Evolutionary conservation across 2,113 vertebrate species (phyloP).

Genomic region (Colinus virginianus): DNA sequence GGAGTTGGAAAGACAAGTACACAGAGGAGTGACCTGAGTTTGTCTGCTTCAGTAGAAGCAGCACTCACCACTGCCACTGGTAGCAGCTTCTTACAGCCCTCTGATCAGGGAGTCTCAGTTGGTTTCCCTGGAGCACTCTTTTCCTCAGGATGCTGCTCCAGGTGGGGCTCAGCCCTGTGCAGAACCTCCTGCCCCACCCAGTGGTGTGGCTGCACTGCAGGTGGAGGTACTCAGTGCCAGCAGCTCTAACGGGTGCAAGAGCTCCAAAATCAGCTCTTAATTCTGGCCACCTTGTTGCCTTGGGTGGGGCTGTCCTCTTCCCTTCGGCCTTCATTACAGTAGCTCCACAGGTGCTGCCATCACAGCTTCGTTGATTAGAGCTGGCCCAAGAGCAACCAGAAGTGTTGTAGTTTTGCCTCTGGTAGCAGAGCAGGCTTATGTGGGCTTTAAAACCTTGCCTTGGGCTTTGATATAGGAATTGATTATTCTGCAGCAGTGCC

Average conservation of each 20-base stretch:
- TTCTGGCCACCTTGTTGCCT: background rate
- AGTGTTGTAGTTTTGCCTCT: background rate
- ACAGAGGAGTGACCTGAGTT: background rate
- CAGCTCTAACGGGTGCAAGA: background rate
- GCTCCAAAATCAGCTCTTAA: background rate
- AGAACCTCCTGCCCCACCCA: background rate
- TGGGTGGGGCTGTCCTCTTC: background rate
- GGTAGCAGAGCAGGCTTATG: background rate
- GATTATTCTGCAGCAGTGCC: background rate
- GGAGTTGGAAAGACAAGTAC: rapidly evolving
- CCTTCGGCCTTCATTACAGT: background rate
- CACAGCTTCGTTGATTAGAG: background rate
- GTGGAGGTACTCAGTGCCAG: background rate
- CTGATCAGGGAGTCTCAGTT: background rate
- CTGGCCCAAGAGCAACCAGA: background rate
- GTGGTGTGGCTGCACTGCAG: background rate
- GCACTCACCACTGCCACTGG: rapidly evolving
- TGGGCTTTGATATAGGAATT: background rate
- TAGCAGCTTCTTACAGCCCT: background rate
- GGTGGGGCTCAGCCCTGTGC: background rate
- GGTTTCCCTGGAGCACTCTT: background rate
- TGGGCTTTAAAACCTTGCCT: background rate
- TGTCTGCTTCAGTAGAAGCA: background rate
- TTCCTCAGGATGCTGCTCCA: background rate
- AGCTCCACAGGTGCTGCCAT: background rate